Percentiles rank a stretch among this genome's conserved stretches.
Evolutionary conservation across 2,113 vertebrate species (phyloP).

Genomic region (Zosterops hypoxanthus): DNA sequence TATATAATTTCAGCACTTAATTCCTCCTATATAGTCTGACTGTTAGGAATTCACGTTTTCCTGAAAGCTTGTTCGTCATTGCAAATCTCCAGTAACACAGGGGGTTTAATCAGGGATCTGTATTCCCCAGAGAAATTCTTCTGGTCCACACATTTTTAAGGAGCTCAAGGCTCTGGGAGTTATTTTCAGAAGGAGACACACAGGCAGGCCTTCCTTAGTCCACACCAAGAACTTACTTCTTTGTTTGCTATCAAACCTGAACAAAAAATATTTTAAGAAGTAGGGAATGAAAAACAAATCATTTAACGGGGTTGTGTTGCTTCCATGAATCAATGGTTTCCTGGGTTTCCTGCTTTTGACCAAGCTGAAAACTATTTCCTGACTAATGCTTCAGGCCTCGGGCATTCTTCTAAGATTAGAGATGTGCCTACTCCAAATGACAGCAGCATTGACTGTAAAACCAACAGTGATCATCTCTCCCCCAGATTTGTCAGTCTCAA

Average conservation of each 20-base stretch:
- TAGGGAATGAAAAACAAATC: neutral
- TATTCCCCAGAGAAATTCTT: neutral
- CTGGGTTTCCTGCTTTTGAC: neutral
- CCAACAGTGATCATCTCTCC: neutral
- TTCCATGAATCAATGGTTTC: neutral
- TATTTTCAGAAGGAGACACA: neutral
- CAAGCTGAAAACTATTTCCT: neutral
- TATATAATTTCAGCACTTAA: neutral
- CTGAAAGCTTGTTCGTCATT: neutral
- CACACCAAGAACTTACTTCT: neutral
- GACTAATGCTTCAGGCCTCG: neutral
- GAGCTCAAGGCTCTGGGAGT: neutral
- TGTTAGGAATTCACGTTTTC: neutral
- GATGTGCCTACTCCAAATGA: neutral
- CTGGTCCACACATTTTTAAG: neutral
- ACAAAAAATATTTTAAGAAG: neutral
- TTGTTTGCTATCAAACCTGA: neutral
- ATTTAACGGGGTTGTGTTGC: neutral
- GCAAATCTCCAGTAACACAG: neutral
- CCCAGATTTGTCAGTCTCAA: neutral
- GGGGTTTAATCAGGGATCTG: neutral
- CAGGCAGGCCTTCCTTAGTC: neutral
- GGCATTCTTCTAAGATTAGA: neutral
- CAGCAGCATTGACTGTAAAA: neutral
- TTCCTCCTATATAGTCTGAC: neutral